Base-by-base conservation (phyloP, 2,113 vertebrate species). In the Mesitornis unicolor region DNA sequence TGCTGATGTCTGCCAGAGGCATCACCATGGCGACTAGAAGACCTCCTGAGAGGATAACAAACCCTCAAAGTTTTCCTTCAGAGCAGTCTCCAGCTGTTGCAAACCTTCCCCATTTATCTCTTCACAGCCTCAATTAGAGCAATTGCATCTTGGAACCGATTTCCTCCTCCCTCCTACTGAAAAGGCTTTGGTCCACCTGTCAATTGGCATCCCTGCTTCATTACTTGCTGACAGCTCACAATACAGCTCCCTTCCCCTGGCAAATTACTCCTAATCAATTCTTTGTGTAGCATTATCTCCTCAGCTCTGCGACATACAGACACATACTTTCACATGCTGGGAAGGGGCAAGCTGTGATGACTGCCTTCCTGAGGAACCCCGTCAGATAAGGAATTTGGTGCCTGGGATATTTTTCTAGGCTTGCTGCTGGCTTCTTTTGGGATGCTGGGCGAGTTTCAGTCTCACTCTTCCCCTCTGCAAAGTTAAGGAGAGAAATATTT, bases 231-330 rank as follows among this genome's bases (percentile, higher is more conserved):
- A 98, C 97, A 98, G 93, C 86, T 97, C 90, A 90, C 92, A 97
- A 96, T 71, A 93, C 71, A 97, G 95, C 90, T 97, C 60, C 87
- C 79, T 94, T 95, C 94, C 94, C 88, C 90, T 63, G 83, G 97
- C 95, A 98, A 98, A 98, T 98, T 98, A 97, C 94, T 96, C 96
- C 93, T 97, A 98, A 98, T 98, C 97, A 98, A 97, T 97, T 96
- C 92, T 90, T 97, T 97, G 97, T 89, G 90, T 96, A 97, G 93
- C 79, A 91, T 94, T 89, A 97, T 89, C 95, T 95, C 64, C 50
- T 93, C 90, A 85, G 74, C 86, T 85, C 64, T 90, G 93, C 38
- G 57, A 42, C 48, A 50, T 18, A 68, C 38, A 84, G 67, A 84
- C 70, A 48, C 35, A 70, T 6, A 63, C 20, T 16, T 43, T 65